Percentiles rank a stretch among this genome's conserved stretches.
phyloP scores from a whole-genome alignment of 2,888 invertebrate species.

The Drosophila bunnanda region DNA sequence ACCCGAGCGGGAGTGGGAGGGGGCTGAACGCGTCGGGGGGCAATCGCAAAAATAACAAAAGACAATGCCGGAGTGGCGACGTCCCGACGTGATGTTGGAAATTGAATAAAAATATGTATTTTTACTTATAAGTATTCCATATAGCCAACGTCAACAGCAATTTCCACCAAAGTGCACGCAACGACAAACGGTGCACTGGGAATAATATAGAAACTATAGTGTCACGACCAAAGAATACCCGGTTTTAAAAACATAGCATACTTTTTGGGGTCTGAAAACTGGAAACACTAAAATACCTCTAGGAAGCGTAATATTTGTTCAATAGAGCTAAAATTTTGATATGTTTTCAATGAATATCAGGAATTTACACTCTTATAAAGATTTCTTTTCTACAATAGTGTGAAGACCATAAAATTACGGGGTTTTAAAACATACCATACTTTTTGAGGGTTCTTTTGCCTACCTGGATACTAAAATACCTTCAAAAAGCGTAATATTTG shows the following conservation, averaged over 20 bases:
- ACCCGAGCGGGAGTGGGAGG: slow-evolving; percentile 12
- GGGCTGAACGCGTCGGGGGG: slow-evolving; percentile 21
- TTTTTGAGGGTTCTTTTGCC: background rate
- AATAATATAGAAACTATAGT: background rate
- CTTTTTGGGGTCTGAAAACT: background rate
- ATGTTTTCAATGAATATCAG: background rate
- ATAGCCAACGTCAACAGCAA: slow-evolving; percentile 72
- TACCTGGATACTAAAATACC: no score
- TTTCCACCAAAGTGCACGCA: slow-evolving; percentile 79
- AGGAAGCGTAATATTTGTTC: no score
- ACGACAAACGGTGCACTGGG: slow-evolving; percentile 55
- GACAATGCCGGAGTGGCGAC: slow-evolving; percentile 54
- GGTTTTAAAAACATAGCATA: background rate
- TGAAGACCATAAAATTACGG: background rate
- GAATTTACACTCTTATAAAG: no score
- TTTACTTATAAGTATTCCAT: slow-evolving; percentile 43
- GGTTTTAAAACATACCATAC: background rate
- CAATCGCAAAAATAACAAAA: slow-evolving; percentile 50
- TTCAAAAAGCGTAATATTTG: no score
- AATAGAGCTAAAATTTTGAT: background rate
- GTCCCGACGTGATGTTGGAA: slow-evolving; percentile 71
- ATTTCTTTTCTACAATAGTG: no score
- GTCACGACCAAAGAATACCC: slow-evolving; percentile 3
- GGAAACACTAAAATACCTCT: no score
- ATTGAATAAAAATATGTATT: slow-evolving; percentile 69